A percentile compares a stretch with the other conserved stretches of the same genome.
These are phyloP conservation scores for Epinotia demarniana DNA, from an alignment of 2,888 invertebrate species.

Conservation along the genomic window DNA sequence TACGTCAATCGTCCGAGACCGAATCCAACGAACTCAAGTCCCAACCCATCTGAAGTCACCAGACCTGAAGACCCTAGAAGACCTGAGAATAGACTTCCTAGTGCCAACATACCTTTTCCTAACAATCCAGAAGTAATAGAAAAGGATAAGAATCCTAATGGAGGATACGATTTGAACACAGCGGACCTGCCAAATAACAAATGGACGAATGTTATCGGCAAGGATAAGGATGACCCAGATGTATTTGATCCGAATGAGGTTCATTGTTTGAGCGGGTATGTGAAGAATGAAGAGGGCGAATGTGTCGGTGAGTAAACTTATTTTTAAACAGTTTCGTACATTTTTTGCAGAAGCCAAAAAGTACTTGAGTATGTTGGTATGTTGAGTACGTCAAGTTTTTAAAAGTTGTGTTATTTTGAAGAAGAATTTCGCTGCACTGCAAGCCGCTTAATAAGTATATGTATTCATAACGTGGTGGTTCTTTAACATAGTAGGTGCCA, in stretches of 20 bases:
- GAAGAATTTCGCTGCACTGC: too few relatives aligned
- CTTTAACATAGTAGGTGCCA: too few relatives aligned
- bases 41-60: slow-evolving; percentile 45
- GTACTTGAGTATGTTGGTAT: too few relatives aligned
- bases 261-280: slow-evolving; percentile 82
- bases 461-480: too few relatives aligned
- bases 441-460: too few relatives aligned
- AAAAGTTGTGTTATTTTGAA: too few relatives aligned
- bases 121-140: slow-evolving; percentile 53
- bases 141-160: slow-evolving; percentile 57
- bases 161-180: slow-evolving; percentile 58
- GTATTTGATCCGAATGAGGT: slow-evolving; percentile 65
- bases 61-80: slow-evolving; percentile 48
- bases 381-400: too few relatives aligned
- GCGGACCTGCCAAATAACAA: slow-evolving; percentile 62
- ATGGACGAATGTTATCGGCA: slow-evolving; percentile 61
- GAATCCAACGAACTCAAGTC: slow-evolving; percentile 47
- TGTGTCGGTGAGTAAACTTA: slow-evolving; percentile 81
- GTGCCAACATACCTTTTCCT: slow-evolving; percentile 52
- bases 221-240: slow-evolving; percentile 50
- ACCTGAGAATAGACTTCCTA: slow-evolving; percentile 46
- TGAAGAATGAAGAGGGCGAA: slow-evolving; percentile 80
- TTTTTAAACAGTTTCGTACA: neutral
- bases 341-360: too few relatives aligned
- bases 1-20: slow-evolving; percentile 45